Conservation (phyloP, 2,888 invertebrate genomes). For the Orthonychiurus folsomi region DNA sequence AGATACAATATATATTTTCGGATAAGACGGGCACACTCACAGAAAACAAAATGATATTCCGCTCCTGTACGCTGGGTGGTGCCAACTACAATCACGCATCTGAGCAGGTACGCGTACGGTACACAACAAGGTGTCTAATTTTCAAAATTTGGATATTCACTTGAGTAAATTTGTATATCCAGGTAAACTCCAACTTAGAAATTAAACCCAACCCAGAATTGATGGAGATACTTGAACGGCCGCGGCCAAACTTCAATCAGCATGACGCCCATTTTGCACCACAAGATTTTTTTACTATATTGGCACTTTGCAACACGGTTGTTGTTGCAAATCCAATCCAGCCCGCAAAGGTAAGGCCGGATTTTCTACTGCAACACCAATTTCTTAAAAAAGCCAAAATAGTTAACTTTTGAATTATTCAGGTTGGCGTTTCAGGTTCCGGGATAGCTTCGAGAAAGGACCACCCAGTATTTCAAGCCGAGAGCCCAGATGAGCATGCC, state of each 20-base stretch:
- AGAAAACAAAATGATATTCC: conserved; percentile 95
- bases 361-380: too few species aligned
- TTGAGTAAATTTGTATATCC: too few species aligned
- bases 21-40: conserved; percentile 95
- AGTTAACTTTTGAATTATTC: too few species aligned
- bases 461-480: conserved; percentile 80
- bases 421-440: too few species aligned
- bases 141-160: too few species aligned
- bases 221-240: neutral
- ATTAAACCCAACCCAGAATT: neutral
- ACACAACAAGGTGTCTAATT: neutral
- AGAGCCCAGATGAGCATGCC: conserved; percentile 93
- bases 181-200: neutral
- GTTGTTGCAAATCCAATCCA: conserved; percentile 85
- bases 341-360: too few species aligned
- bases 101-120: conserved; percentile 45
- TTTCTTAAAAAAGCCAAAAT: too few species aligned
- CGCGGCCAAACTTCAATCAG: too few species aligned
- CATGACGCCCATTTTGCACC: conserved; percentile 44
- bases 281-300: conserved; percentile 77
- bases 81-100: conserved; percentile 78
- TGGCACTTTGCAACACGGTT: conserved; percentile 93
- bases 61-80: conserved; percentile 78
- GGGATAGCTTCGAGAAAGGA: conserved; percentile 47
- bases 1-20: conserved; percentile 82